Evolutionary conservation across 1,140 invertebrate genomes (phyloP).

Genomic region (Heliconius hermathena): DNA sequence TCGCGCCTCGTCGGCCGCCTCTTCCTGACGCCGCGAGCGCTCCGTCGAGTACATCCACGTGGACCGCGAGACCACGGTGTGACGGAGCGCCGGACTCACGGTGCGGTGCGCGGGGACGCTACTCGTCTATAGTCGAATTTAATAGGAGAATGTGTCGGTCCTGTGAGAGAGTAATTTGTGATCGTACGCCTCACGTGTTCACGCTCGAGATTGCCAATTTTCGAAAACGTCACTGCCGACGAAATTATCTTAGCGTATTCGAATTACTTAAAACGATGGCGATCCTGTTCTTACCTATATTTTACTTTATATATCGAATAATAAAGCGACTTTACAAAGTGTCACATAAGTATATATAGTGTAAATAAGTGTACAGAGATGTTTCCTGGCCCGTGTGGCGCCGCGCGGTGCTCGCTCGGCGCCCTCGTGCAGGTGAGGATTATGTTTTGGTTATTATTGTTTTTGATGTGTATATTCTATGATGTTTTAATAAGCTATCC

Average conservation of each 20-base stretch:
- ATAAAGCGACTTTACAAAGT: slow-evolving; percentile 17
- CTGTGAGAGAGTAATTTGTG: slow-evolving; percentile 28
- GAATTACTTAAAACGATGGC: slow-evolving; percentile 27
- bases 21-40: slow-evolving; percentile 91
- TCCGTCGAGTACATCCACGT: slow-evolving; percentile 95
- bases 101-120: slow-evolving; percentile 21
- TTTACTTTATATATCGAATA: slow-evolving; percentile 24
- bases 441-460: slow-evolving; percentile 42
- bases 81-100: slow-evolving; percentile 71
- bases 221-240: slow-evolving; percentile 43
- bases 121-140: slow-evolving; percentile 34
- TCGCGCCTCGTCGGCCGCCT: slow-evolving; percentile 79
- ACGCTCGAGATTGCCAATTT: slow-evolving; percentile 38
- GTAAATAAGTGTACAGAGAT: slow-evolving; percentile 37
- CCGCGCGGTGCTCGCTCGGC: slow-evolving; percentile 5
- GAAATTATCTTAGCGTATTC: slow-evolving; percentile 36
- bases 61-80: slow-evolving; percentile 94
- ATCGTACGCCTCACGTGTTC: slow-evolving; percentile 28
- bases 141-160: slow-evolving; percentile 23
- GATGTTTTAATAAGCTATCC: slow-evolving; percentile 66
- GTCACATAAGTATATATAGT: slow-evolving; percentile 27
- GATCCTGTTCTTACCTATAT: slow-evolving; percentile 27
- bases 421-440: background rate
- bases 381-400: background rate
- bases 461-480: slow-evolving; percentile 53